A percentile compares a stretch with the other conserved stretches of the same genome.
phyloP scores from a whole-genome alignment of 2,888 invertebrate species.

The Minunthozetes semirufus region DNA sequence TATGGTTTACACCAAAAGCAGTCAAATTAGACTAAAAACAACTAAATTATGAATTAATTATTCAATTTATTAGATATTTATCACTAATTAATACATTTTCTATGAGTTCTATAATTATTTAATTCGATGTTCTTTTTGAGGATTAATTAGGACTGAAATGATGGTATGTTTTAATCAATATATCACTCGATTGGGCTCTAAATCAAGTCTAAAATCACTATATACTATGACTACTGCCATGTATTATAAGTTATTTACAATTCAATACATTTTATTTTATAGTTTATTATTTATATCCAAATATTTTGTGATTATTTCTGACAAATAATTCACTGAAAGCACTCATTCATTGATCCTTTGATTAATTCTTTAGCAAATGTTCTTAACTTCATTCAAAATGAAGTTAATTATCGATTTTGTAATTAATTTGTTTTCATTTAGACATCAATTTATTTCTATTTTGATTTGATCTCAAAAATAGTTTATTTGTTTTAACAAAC shows the following conservation, averaged over 20 bases:
- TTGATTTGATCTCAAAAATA: conserved; percentile 13
- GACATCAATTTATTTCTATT: background rate
- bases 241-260: conserved; percentile 7
- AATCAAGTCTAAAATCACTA: too few species aligned
- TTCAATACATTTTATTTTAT: conserved; percentile 8
- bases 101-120: too few species aligned
- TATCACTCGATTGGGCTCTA: background rate
- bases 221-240: conserved; percentile 9
- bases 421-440: background rate
- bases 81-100: background rate
- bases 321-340: background rate
- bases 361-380: background rate
- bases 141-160: background rate
- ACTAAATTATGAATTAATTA: background rate
- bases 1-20: background rate
- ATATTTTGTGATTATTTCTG: conserved; percentile 10
- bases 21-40: background rate
- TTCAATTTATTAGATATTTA: background rate
- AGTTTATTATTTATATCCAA: conserved; percentile 18
- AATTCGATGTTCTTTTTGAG: too few species aligned
- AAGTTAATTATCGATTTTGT: background rate
- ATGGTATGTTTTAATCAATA: background rate
- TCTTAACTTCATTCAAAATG: background rate
- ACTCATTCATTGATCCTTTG: background rate
- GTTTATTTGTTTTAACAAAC: conserved; percentile 1